A percentile compares a stretch with the other conserved stretches of the same genome.
Conservation (phyloP, 2,797 vertebrate species). For the Leucoraja ocellata region DNA sequence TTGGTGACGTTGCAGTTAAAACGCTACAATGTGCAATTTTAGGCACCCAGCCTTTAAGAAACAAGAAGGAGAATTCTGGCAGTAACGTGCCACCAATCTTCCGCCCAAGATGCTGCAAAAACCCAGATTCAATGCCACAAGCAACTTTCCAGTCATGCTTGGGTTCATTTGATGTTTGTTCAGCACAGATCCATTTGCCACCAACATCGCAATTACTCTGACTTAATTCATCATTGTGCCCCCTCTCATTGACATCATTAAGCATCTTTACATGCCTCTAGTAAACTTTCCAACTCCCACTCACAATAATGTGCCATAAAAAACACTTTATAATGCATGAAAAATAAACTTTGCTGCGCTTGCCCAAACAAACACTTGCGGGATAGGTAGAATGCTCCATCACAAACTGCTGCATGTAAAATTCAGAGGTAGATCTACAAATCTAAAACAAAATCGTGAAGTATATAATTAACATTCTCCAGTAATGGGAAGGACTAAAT, state of each 20-base stretch:
- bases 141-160: background rate
- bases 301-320: conserved; percentile 13
- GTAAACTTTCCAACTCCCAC: conserved; percentile 27
- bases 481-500: conserved; percentile 23
- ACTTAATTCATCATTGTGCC: conserved; percentile 19
- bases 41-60: background rate
- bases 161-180: conserved; percentile 26
- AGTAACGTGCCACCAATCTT: background rate
- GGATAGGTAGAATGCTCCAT: background rate
- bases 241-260: background rate
- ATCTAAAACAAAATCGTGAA: background rate
- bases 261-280: conserved; percentile 16
- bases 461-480: conserved; percentile 2
- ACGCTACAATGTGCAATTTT: background rate
- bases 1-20: background rate
- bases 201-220: conserved; percentile 25
- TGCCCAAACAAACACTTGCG: conserved; percentile 27
- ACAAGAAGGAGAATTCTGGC: background rate
- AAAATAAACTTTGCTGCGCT: conserved; percentile 8
- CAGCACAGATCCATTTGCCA: background rate
- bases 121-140: conserved; percentile 8
- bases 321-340: conserved; percentile 18
- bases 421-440: background rate
- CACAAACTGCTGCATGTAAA: background rate
- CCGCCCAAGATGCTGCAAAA: background rate